Evolutionary conservation across 1,140 invertebrate genomes (phyloP).

Genomic region (Amphibalanus amphitrite): DNA sequence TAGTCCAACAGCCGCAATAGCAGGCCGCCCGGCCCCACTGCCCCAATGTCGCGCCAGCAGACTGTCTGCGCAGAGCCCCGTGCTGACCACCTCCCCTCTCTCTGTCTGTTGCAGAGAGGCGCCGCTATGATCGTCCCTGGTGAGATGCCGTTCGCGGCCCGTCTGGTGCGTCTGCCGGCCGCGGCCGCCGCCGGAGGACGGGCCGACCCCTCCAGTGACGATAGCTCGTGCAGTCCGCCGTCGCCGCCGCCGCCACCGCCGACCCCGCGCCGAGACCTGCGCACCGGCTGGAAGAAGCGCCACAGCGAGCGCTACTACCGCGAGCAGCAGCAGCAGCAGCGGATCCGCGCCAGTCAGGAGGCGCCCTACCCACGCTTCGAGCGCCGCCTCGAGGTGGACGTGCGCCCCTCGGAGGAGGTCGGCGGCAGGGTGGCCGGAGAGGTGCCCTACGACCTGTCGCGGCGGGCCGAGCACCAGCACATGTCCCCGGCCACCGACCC

Average conservation of each 20-base stretch:
- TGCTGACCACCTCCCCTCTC: too few species aligned
- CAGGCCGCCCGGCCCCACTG: too few species aligned
- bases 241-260: too few species aligned
- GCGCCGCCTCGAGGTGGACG: background rate
- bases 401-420: background rate
- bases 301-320: background rate
- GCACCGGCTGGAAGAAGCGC: background rate
- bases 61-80: too few species aligned
- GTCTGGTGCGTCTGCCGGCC: background rate
- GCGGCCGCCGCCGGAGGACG: too few species aligned
- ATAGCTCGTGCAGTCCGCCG: background rate
- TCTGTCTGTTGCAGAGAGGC: background rate
- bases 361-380: background rate
- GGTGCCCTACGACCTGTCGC: background rate
- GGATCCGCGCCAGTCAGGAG: background rate
- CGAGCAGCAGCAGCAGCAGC: slow-evolving; percentile 1
- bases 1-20: too few species aligned
- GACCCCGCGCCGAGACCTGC: background rate
- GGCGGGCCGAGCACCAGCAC: background rate
- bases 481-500: background rate
- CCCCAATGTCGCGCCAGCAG: too few species aligned
- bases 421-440: background rate
- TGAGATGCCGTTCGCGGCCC: background rate
- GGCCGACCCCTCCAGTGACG: too few species aligned
- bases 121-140: background rate